phyloP scores from a whole-genome alignment of 2,888 invertebrate genomes.

The Microplitis deprimator region DNA sequence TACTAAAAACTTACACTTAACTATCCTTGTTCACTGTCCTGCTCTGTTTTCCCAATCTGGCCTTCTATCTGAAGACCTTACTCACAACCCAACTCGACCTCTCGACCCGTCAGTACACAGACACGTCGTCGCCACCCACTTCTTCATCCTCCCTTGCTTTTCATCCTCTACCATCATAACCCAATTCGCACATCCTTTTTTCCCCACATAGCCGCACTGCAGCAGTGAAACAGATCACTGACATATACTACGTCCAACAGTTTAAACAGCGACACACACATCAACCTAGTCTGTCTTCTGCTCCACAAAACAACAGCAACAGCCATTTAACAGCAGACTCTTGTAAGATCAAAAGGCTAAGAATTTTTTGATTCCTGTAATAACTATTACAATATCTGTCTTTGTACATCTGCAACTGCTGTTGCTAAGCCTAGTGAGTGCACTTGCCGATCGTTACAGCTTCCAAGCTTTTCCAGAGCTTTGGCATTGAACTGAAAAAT shows the following conservation, averaged over 20 bases:
- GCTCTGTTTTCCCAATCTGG: constrained; percentile 46
- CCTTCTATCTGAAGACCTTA: constrained; percentile 45
- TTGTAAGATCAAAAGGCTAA: too few species aligned
- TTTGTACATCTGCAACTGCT: constrained; percentile 7
- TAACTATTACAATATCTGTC: not conserved
- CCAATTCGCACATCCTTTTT: constrained; percentile 17
- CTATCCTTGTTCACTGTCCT: constrained; percentile 53
- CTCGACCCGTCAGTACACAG: constrained; percentile 35
- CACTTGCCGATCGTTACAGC: constrained; percentile 15
- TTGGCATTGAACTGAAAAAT: not conserved
- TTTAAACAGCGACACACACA: not conserved
- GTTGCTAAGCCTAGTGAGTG: constrained; percentile 27
- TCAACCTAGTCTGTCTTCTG: not conserved
- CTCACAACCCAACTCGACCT: constrained; percentile 40
- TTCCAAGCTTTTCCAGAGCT: constrained; percentile 26
- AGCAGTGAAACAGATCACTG: not conserved
- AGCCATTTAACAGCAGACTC: not conserved
- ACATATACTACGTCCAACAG: constrained; percentile 12
- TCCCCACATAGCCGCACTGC: not conserved
- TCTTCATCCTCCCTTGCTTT: constrained; percentile 41
- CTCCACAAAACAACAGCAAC: not conserved
- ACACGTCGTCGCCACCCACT: constrained; percentile 35
- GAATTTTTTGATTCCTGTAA: not conserved
- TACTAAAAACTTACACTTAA: not conserved
- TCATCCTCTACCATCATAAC: constrained; percentile 29